Conservation (phyloP, 2,888 invertebrate genomes). For the Cyrtodaria siliqua region DNA sequence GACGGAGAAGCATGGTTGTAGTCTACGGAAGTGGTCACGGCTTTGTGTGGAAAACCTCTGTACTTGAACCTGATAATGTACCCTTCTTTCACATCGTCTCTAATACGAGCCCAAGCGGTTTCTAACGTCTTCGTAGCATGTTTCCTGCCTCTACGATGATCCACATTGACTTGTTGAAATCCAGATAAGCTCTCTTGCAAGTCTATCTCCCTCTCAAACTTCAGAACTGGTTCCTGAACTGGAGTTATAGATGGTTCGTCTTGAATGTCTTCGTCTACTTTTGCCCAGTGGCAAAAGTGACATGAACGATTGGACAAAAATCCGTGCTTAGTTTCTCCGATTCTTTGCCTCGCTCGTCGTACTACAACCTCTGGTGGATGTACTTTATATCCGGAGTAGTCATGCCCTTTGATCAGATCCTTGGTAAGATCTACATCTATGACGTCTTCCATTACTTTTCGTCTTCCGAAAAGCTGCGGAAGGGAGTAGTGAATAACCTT, state of each 20-base stretch:
- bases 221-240: not conserved
- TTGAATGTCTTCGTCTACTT: conserved; percentile 12
- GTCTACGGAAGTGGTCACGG: conserved; percentile 27
- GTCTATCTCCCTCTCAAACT: not conserved
- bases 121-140: conserved; percentile 22
- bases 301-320: conserved; percentile 31
- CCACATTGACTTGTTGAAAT: conserved; percentile 11
- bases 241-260: not conserved
- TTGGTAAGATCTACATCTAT: conserved; percentile 14
- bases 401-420: conserved; percentile 10
- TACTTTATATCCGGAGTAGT: conserved; percentile 9
- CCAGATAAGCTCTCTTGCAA: conserved; percentile 1
- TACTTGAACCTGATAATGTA: conserved; percentile 22
- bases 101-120: conserved; percentile 17
- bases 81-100: conserved; percentile 34
- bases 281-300: conserved; percentile 56
- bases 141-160: conserved; percentile 26
- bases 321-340: conserved; percentile 45
- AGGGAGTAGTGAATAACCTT: conserved; percentile 34
- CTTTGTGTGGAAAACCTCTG: conserved; percentile 19
- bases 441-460: conserved; percentile 29
- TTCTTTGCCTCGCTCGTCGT: conserved; percentile 33
- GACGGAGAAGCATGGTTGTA: not conserved
- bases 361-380: conserved; percentile 34
- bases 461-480: conserved; percentile 7